Conservation (phyloP, 2,797 vertebrate species). For the Brotula barbata region DNA sequence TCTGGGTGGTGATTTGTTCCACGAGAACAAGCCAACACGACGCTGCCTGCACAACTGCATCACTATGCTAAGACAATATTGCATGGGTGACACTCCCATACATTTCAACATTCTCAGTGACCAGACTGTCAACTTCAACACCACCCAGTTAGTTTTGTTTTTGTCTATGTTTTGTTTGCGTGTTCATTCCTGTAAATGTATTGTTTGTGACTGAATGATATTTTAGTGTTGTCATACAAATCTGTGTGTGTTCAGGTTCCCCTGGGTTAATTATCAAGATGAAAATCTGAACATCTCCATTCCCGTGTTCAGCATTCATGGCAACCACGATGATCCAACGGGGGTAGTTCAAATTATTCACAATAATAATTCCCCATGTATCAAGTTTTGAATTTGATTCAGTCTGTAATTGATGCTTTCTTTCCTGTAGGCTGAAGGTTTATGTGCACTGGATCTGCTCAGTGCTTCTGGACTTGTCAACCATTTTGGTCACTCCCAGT, state of each 20-base stretch:
- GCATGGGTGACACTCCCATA: conserved; percentile 94
- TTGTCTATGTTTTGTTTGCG: background rate
- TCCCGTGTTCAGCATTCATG: conserved; percentile 96
- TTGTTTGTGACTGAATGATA: conserved; percentile 4
- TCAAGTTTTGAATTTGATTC: background rate
- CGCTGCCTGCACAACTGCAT: conserved; percentile 88
- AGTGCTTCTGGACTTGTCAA: conserved; percentile 93
- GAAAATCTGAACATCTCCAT: conserved; percentile 95
- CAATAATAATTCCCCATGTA: background rate
- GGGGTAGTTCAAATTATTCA: conserved; percentile 81
- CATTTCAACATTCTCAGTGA: conserved; percentile 94
- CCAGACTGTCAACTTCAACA: conserved; percentile 93
- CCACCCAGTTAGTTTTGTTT: conserved; percentile 85
- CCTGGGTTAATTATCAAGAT: conserved; percentile 98
- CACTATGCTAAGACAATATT: conserved; percentile 87
- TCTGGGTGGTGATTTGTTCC: conserved; percentile 96
- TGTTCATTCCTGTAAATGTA: background rate
- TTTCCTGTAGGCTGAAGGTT: conserved; percentile 83
- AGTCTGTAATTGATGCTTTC: background rate
- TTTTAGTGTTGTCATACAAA: conserved; percentile 1
- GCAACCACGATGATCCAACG: conserved; percentile 98
- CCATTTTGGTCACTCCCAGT: conserved; percentile 92
- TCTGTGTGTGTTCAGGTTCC: conserved; percentile 82
- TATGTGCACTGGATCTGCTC: conserved; percentile 93
- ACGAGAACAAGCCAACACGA: conserved; percentile 96